Conservation (phyloP, 30 jellyfish, hydroid and myxozoan species). For the Turritopsis rubra region DNA sequence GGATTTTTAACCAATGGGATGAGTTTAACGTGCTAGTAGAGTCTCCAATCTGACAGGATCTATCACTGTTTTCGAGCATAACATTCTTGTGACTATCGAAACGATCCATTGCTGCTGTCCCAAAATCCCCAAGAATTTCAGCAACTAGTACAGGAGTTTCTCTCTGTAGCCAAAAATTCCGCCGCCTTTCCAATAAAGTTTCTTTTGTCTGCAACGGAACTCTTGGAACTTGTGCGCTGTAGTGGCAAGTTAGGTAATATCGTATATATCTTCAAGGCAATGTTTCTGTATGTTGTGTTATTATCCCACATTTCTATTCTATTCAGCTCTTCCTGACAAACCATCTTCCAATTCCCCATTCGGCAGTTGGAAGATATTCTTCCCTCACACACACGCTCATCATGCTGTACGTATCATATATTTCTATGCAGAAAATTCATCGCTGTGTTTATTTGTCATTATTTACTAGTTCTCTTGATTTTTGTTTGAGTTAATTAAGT, state of each 20-base stretch:
- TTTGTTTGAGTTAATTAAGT: too few species aligned
- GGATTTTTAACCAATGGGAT: constrained; percentile 1
- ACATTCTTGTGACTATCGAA: background rate
- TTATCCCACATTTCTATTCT: background rate
- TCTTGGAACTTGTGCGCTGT: constrained; percentile 6
- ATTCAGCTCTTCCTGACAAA: background rate
- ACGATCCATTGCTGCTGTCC: background rate
- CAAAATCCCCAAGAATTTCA: too few species aligned
- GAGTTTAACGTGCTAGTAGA: background rate
- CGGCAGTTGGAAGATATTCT: too few species aligned
- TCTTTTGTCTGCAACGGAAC: background rate
- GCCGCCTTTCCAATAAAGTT: background rate
- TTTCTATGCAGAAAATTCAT: constrained; percentile 5
- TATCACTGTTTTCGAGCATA: background rate
- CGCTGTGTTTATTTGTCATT: too few species aligned
- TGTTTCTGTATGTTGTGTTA: constrained; percentile 1
- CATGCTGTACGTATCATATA: background rate
- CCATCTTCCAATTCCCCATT: background rate
- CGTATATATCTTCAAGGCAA: background rate
- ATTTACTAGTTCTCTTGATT: too few species aligned
- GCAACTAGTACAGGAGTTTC: background rate
- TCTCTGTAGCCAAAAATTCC: background rate
- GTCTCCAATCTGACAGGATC: background rate
- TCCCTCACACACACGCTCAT: constrained; percentile 4
- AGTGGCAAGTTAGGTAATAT: background rate